Percentiles rank a stretch among this genome's conserved stretches.
Evolutionary conservation across 1,140 invertebrate species (phyloP).

Genomic region (Ostrea denselamellosa): DNA sequence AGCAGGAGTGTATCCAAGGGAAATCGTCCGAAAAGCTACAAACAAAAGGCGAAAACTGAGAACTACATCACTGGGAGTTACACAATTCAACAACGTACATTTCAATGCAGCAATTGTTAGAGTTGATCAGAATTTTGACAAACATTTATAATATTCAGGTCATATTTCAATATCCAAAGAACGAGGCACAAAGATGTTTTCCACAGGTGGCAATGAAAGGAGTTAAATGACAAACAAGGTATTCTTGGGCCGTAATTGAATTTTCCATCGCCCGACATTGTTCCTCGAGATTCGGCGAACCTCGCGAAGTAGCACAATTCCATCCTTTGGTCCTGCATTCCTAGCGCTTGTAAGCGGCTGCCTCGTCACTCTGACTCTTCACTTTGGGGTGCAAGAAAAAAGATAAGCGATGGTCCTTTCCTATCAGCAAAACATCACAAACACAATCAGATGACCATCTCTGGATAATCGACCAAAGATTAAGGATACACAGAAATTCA

Average conservation of each 20-base stretch:
- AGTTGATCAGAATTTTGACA: constrained; percentile 30
- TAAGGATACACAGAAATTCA: constrained; percentile 33
- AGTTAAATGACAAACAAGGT: constrained; percentile 19
- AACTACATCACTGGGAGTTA: background rate
- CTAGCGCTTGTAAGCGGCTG: background rate
- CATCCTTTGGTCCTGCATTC: constrained; percentile 17
- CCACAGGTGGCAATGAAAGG: constrained; percentile 28
- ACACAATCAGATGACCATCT: constrained; percentile 22
- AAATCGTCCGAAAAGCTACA: constrained; percentile 22
- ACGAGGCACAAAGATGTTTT: constrained; percentile 20
- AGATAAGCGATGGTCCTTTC: constrained; percentile 21
- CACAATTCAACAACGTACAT: background rate
- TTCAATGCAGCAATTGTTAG: constrained; percentile 23
- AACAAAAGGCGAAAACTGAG: constrained; percentile 22
- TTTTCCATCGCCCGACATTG: constrained; percentile 9
- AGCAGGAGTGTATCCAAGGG: constrained; percentile 19
- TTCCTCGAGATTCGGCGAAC: background rate
- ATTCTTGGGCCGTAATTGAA: constrained; percentile 25
- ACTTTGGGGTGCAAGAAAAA: constrained; percentile 23
- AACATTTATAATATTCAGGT: constrained; percentile 36
- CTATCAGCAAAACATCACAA: constrained; percentile 1
- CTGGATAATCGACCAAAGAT: constrained; percentile 35
- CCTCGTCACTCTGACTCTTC: constrained; percentile 25
- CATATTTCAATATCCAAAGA: constrained; percentile 30
- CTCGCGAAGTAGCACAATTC: constrained; percentile 11